Percentiles rank a stretch among this genome's conserved stretches.
Evolutionary conservation across 2,113 vertebrate genomes (phyloP).

Genomic region (Tetraodon nigroviridis): DNA sequence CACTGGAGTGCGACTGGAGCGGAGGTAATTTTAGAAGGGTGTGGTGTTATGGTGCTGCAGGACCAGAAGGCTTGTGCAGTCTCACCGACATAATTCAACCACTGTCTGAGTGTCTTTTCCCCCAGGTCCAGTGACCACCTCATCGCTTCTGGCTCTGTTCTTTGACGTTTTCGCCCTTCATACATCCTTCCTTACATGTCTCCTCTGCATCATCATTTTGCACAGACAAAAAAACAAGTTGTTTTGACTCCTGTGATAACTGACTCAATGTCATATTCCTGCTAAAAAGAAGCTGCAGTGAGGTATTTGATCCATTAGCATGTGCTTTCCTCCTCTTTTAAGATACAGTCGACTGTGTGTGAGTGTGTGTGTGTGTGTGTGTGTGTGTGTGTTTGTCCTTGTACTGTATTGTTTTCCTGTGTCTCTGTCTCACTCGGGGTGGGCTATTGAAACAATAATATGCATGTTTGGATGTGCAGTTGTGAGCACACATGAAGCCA

Average conservation of each 20-base stretch:
- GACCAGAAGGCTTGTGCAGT: neutral
- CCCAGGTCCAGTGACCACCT: slow-evolving; percentile 10
- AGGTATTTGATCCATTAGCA: slow-evolving; percentile 27
- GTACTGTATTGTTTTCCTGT: slow-evolving; percentile 11
- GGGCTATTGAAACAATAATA: slow-evolving; percentile 2
- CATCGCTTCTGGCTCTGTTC: slow-evolving; percentile 13
- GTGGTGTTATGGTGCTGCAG: slow-evolving; percentile 4
- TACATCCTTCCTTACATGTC: slow-evolving; percentile 17
- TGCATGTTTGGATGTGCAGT: slow-evolving; percentile 11
- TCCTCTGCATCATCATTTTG: slow-evolving; percentile 37
- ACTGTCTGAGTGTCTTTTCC: neutral
- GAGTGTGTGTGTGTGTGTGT: slow-evolving; percentile 8
- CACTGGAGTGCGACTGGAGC: neutral
- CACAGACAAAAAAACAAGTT: slow-evolving; percentile 47
- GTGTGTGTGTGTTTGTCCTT: slow-evolving; percentile 5
- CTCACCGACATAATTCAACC: slow-evolving; percentile 13
- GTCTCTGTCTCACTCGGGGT: slow-evolving; percentile 2
- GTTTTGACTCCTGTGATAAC: slow-evolving; percentile 65
- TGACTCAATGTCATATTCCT: slow-evolving; percentile 58
- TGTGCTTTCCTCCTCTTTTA: neutral
- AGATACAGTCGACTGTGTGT: neutral
- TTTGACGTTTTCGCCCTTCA: slow-evolving; percentile 1
- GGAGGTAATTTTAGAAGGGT: slow-evolving; percentile 25
- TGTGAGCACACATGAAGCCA: slow-evolving; percentile 11
- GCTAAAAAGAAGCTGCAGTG: slow-evolving; percentile 30